Percentiles rank a stretch among this genome's conserved stretches.
These are phyloP conservation scores for Eurytoma californica DNA, from an alignment of 2,888 invertebrate species.

Conservation along the genomic window DNA sequence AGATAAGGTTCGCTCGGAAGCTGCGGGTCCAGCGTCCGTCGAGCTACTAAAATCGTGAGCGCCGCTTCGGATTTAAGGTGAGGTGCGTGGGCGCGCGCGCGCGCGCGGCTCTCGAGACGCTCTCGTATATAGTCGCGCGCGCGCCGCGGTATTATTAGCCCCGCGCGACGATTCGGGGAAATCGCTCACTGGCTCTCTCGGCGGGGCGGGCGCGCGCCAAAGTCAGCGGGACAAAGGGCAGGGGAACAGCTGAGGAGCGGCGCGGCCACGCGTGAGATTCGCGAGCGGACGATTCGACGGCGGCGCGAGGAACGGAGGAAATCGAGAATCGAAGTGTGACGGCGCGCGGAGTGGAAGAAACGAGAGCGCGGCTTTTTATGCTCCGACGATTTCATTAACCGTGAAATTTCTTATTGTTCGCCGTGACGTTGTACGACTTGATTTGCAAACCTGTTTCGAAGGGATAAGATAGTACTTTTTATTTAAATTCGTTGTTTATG, in stretches of 20 bases:
- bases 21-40: conserved; percentile 62
- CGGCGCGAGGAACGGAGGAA: no score
- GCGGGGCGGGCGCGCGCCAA: neutral
- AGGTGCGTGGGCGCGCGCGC: conserved; percentile 30
- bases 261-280: no score
- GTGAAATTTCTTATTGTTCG: no score
- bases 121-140: conserved; percentile 7
- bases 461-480: no score
- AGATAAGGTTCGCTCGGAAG: conserved; percentile 34
- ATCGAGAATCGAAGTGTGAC: no score
- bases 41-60: conserved; percentile 64
- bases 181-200: conserved; percentile 10
- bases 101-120: conserved; percentile 22
- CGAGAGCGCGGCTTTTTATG: no score
- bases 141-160: conserved; percentile 48
- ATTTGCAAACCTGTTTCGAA: no score
- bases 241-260: conserved; percentile 10
- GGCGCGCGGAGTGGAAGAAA: no score
- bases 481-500: no score
- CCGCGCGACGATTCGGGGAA: conserved; percentile 19
- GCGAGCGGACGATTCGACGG: neutral
- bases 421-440: no score
- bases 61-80: conserved; percentile 41
- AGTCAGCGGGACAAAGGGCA: conserved; percentile 23
- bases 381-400: no score